Percentiles rank a stretch among this genome's conserved stretches.
Evolutionary conservation across 2,888 invertebrate genomes (phyloP).

Genomic region (Yponomeuta malinellus): DNA sequence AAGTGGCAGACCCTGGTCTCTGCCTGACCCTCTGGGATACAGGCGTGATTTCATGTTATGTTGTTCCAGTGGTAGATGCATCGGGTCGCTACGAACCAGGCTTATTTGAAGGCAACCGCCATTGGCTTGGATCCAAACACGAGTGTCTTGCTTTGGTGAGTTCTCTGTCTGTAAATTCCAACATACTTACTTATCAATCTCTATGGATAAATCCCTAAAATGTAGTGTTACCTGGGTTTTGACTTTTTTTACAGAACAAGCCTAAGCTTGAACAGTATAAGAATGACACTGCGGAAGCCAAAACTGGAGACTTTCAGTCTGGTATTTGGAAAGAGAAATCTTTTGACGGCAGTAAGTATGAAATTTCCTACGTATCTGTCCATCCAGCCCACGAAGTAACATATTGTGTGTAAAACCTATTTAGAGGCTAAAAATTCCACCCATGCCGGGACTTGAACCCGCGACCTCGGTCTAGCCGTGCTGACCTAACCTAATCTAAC

Average conservation of each 20-base stretch:
- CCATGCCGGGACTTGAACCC: no score
- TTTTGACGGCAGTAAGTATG: conserved; percentile 39
- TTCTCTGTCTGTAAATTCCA: conserved; percentile 8
- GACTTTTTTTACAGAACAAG: not conserved
- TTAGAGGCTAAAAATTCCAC: no score
- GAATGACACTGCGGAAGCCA: conserved; percentile 35
- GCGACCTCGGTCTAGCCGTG: no score
- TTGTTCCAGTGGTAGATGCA: conserved; percentile 53
- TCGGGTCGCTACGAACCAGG: conserved; percentile 62
- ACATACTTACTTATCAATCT: no score
- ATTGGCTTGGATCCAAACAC: conserved; percentile 66
- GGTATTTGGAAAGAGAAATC: conserved; percentile 35
- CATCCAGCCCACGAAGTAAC: not conserved
- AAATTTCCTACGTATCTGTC: no score
- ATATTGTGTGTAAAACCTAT: not conserved
- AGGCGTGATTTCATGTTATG: no score
- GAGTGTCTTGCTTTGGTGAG: conserved; percentile 57
- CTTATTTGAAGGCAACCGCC: conserved; percentile 55
- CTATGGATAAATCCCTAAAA: no score
- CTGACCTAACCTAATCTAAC: no score
- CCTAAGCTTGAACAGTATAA: not conserved
- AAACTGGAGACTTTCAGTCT: not conserved
- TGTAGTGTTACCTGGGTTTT: no score
- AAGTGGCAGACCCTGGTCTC: no score
- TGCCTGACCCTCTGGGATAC: no score